phyloP scores from a whole-genome alignment of 2,797 vertebrate genomes.

The Microchirus variegatus region DNA sequence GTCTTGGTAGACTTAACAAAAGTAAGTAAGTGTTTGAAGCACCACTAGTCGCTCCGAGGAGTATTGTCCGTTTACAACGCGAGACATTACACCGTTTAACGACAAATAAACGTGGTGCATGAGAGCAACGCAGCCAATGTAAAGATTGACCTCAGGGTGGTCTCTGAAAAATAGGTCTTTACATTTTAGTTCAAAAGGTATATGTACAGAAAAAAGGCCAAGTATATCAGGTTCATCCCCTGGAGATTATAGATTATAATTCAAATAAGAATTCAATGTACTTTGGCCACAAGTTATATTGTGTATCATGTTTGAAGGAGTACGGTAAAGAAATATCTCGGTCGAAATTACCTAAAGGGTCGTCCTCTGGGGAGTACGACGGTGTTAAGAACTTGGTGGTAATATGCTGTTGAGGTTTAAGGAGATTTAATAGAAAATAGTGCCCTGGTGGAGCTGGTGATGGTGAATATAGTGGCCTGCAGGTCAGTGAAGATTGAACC shows the following conservation, averaged over 20 bases:
- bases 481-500: slow-evolving; percentile 28
- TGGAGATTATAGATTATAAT: not conserved
- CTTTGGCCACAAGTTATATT: no score
- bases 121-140: slow-evolving; percentile 25
- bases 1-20: slow-evolving; percentile 16
- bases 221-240: not conserved
- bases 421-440: slow-evolving; percentile 22
- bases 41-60: not conserved
- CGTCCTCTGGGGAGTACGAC: slow-evolving; percentile 32
- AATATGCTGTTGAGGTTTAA: slow-evolving; percentile 54
- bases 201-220: slow-evolving; percentile 15
- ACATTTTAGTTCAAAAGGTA: slow-evolving; percentile 30
- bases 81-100: slow-evolving; percentile 3
- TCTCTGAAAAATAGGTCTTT: slow-evolving; percentile 29
- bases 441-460: slow-evolving; percentile 19
- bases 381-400: slow-evolving; percentile 36
- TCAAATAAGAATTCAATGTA: not conserved
- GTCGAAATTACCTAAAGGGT: slow-evolving; percentile 29
- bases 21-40: slow-evolving; percentile 11
- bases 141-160: slow-evolving; percentile 37
- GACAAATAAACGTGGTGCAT: slow-evolving; percentile 23
- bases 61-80: slow-evolving; percentile 1
- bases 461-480: slow-evolving; percentile 45
- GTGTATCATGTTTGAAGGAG: not conserved
- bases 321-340: slow-evolving; percentile 11